Percentiles rank a stretch among this genome's conserved stretches.
phyloP scores from a whole-genome alignment of 1,140 invertebrate species.

The Papilio xuthus region DNA sequence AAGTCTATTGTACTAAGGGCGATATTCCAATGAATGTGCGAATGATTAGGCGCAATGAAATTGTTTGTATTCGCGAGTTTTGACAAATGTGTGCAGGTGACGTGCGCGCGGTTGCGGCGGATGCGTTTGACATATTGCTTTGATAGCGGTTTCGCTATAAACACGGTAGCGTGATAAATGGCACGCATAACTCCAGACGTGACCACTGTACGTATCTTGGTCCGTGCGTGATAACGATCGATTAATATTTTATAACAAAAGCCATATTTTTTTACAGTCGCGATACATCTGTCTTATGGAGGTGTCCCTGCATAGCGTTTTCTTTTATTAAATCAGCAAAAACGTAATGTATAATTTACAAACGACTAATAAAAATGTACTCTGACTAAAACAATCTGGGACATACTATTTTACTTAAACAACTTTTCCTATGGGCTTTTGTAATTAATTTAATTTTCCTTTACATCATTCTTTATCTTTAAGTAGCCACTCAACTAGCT shows the following conservation, averaged over 20 bases:
- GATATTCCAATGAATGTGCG: constrained; percentile 28
- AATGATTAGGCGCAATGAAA: neutral
- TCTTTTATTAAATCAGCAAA: neutral
- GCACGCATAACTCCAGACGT: constrained; percentile 45
- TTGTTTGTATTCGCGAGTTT: constrained; percentile 54
- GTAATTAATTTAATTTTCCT: no score
- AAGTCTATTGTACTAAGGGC: constrained; percentile 33
- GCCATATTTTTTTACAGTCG: constrained; percentile 7
- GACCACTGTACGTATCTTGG: constrained; percentile 30
- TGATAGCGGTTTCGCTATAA: constrained; percentile 68
- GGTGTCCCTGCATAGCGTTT: neutral
- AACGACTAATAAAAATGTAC: neutral
- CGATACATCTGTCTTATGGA: neutral
- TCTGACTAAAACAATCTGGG: neutral
- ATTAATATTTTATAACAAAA: constrained; percentile 33
- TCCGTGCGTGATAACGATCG: constrained; percentile 24
- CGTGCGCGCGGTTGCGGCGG: constrained; percentile 66
- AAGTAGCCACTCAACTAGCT: no score
- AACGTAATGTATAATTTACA: neutral
- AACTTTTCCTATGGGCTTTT: no score
- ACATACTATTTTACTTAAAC: neutral
- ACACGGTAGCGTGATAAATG: constrained; percentile 71
- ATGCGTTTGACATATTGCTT: constrained; percentile 78
- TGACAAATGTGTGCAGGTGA: constrained; percentile 80
- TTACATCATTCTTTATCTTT: no score